Percentiles rank a stretch among this genome's conserved stretches.
phyloP scores from a whole-genome alignment of 2,113 vertebrate species.

The Todiramphus chloris region DNA sequence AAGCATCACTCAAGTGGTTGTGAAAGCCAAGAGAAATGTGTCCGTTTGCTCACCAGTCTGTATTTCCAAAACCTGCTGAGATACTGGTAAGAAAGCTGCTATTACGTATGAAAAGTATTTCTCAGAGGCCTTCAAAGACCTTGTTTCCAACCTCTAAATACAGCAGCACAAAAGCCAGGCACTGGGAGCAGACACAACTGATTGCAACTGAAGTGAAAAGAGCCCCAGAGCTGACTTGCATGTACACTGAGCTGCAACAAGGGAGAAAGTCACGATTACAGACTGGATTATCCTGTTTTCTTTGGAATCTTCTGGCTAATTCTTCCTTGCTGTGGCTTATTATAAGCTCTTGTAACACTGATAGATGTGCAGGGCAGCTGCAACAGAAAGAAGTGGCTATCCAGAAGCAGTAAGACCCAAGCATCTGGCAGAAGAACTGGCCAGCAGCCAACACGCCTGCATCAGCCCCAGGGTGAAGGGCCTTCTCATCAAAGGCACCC shows the following conservation, averaged over 20 bases:
- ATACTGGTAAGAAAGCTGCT: background rate
- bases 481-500: conserved; percentile 49
- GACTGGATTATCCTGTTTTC: conserved; percentile 19
- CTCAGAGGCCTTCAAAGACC: background rate
- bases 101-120: background rate
- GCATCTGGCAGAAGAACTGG: conserved; percentile 29
- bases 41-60: background rate
- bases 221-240: background rate
- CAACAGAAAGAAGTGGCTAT: background rate
- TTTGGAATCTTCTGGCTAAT: conserved; percentile 32
- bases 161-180: background rate
- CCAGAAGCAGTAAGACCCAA: conserved; percentile 10
- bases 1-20: background rate
- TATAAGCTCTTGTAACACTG: conserved; percentile 9
- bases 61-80: background rate
- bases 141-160: background rate
- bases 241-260: background rate
- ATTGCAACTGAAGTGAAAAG: background rate
- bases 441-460: background rate
- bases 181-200: background rate
- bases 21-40: background rate
- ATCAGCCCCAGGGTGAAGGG: background rate
- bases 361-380: background rate
- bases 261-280: background rate
- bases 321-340: conserved; percentile 4